Conservation (phyloP, 2,888 invertebrate genomes). For the Brachypalpus laphriformis region DNA sequence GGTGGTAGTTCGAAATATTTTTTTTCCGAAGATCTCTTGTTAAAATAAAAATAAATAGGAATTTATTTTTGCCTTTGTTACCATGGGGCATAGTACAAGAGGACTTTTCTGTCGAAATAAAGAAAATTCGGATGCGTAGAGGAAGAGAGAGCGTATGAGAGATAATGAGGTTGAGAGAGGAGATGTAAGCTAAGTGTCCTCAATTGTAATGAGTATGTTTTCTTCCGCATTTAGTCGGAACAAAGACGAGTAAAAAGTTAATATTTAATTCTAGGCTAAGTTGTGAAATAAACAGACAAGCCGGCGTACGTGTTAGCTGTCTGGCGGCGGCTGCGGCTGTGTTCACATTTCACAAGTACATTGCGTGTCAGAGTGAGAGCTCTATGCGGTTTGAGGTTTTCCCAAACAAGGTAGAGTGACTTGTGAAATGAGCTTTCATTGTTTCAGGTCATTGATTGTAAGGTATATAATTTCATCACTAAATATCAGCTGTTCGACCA, state of each 20-base stretch:
- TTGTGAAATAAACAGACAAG: constrained; percentile 23
- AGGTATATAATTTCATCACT: constrained; percentile 5
- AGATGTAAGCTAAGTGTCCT: constrained; percentile 6
- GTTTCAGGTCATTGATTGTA: neutral
- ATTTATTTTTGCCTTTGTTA: constrained; percentile 3
- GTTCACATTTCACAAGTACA: constrained; percentile 3
- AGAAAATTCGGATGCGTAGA: neutral
- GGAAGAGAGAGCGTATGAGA: too few relatives aligned
- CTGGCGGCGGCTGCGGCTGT: too few relatives aligned
- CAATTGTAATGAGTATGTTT: neutral
- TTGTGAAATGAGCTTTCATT: neutral
- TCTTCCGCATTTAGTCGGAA: neutral
- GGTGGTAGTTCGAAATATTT: neutral
- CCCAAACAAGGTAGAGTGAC: neutral
- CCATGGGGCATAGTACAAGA: neutral
- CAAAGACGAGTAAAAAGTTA: neutral
- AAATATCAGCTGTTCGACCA: neutral
- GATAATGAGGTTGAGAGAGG: neutral
- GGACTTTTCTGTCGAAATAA: neutral
- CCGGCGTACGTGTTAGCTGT: neutral
- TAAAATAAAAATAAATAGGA: neutral
- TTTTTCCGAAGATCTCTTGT: neutral
- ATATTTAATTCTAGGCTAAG: neutral
- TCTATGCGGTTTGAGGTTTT: neutral
- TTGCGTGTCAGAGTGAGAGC: neutral